A percentile compares a stretch with the other conserved stretches of the same genome.
These are phyloP conservation scores for Caenorhabditis uteleia DNA, from an alignment of 2,888 invertebrate genomes.

Conservation along the genomic window DNA sequence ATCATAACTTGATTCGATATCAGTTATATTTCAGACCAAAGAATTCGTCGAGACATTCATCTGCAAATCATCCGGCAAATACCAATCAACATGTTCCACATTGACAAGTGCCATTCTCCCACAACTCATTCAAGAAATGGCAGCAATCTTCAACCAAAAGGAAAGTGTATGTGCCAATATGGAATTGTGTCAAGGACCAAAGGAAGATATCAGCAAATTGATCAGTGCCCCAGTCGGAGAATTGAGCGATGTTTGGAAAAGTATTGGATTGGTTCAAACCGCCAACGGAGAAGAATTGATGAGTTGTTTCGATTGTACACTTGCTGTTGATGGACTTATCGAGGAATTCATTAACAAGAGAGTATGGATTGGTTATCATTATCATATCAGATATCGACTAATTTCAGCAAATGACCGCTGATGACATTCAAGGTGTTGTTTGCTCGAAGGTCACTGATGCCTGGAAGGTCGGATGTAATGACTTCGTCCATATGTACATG, in stretches of 20 bases:
- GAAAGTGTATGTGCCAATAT: slow-evolving; percentile 22
- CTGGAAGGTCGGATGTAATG: slow-evolving; percentile 38
- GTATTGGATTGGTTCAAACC: slow-evolving; percentile 20
- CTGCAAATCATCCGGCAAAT: slow-evolving; percentile 22
- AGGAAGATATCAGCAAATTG: too few relatives aligned
- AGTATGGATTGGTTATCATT: slow-evolving; percentile 7
- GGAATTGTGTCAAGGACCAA: slow-evolving; percentile 9
- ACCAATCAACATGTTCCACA: slow-evolving; percentile 19
- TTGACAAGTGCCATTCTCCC: slow-evolving; percentile 14
- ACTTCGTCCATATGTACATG: slow-evolving; percentile 49
- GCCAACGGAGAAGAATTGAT: slow-evolving; percentile 26
- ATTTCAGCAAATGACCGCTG: slow-evolving; percentile 40
- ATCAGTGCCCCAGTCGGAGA: slow-evolving; percentile 7
- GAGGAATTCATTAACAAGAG: slow-evolving; percentile 37
- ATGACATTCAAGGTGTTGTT: slow-evolving; percentile 32
- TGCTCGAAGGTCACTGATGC: slow-evolving; percentile 26
- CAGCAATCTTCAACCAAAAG: slow-evolving; percentile 17
- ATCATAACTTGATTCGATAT: slow-evolving; percentile 20
- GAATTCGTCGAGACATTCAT: slow-evolving; percentile 19
- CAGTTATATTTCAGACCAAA: slow-evolving; percentile 8
- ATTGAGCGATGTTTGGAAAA: slow-evolving; percentile 15
- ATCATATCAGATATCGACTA: neutral
- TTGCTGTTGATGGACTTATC: slow-evolving; percentile 39
- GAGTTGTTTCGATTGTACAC: slow-evolving; percentile 49
- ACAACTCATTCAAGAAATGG: slow-evolving; percentile 19